Base-by-base conservation (phyloP, 1,140 invertebrate species). In the Amphibalanus amphitrite region DNA sequence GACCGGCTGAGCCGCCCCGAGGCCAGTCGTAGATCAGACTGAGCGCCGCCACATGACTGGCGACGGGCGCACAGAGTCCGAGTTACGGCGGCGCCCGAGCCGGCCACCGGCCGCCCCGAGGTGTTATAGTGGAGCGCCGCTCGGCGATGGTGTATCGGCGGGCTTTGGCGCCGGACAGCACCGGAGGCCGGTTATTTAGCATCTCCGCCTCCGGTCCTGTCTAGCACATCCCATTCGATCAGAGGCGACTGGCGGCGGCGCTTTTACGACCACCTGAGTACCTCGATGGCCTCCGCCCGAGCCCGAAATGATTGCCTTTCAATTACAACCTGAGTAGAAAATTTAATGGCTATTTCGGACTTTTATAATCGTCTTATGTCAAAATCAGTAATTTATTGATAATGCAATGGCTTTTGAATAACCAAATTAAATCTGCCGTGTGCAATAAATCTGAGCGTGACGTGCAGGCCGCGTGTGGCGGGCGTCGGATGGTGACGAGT, bases 251-350 rank as follows among this genome's bases (percentile, higher is more conserved):
- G 47, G 47, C 13, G 10, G 17, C 47, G 13, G 47, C 47, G 47
- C 13, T 59, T 38, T 38, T 38, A 38, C 15, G 33, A 38, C 33
- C 47, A 59, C 47, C 47, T 59, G 47, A 59, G 47, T 38, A 38
- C 47, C 10, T 3, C 47, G 47, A 59, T 59, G 6, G 47, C 1
- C 47, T 13, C 47, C 13, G 47, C 47, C 47, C 13, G 23, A 59
- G 47, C 47, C 47, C 17, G 20, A 59, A 59, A 59, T 59, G 47
- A 59, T 59, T 59, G 47, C 47, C 47, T 59, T 59, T 59, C 47
- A 59, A 59, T 59, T 59, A 59, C 47, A 59, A 59, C 47, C 47
- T 59, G 47, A 59, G 47, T 59, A 59, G 47, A 59, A 59, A 59
- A 59, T 59, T 59, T 13, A 59, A 59, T 59, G 47, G 47, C 47